These are phyloP conservation scores for Coracopsis vasa DNA, from an alignment of 2,113 vertebrate genomes.

Conservation along the genomic window DNA sequence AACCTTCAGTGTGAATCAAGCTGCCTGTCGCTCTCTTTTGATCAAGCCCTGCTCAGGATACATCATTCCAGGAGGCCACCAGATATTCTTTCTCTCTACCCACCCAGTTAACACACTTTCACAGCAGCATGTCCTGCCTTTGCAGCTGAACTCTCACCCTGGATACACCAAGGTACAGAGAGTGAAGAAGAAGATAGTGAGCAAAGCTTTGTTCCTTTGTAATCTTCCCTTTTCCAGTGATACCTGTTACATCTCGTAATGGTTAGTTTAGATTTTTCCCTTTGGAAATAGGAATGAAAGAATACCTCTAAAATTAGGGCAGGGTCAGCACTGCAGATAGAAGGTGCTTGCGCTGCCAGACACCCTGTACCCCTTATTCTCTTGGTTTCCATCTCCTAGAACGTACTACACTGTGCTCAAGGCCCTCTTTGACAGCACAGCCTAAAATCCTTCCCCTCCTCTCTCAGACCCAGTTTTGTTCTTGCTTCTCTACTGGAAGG, in stretches of 20 bases:
- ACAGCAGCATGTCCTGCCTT: conserved; percentile 70
- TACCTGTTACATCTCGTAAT: background rate
- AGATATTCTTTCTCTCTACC: conserved; percentile 83
- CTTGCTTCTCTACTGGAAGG: background rate
- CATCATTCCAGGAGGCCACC: conserved; percentile 79
- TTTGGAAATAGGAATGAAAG: background rate
- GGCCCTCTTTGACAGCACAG: background rate
- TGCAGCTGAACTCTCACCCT: conserved; percentile 83
- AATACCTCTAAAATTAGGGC: background rate
- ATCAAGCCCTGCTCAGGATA: conserved; percentile 81
- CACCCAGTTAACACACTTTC: conserved; percentile 68
- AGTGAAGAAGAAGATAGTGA: background rate
- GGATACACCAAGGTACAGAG: conserved; percentile 81
- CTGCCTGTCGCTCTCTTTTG: conserved; percentile 63
- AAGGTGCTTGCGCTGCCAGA: background rate
- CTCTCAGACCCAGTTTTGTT: background rate
- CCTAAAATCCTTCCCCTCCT: background rate
- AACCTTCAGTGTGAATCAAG: conserved; percentile 76
- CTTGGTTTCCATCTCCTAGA: background rate
- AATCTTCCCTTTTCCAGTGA: background rate
- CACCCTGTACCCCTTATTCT: background rate
- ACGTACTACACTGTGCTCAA: background rate
- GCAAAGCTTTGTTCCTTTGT: background rate
- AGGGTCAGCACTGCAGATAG: background rate
- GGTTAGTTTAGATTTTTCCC: background rate